Conservation (phyloP, 2,888 invertebrate species). For the Andrena bicolor region DNA sequence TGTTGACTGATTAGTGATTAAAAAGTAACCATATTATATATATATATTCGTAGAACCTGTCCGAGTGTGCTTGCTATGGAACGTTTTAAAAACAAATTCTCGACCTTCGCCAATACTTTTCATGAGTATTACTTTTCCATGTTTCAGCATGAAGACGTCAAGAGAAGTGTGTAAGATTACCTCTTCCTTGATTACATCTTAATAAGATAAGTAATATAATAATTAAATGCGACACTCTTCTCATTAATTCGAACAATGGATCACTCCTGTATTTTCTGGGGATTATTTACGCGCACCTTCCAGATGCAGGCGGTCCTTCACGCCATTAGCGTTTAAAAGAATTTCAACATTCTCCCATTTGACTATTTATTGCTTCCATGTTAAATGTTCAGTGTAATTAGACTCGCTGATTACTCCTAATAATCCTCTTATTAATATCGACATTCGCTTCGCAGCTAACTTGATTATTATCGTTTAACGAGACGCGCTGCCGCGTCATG, state of each 20-base stretch:
- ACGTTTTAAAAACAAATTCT: constrained; percentile 30
- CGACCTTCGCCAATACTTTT: constrained; percentile 49
- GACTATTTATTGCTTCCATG: constrained; percentile 74
- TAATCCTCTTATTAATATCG: constrained; percentile 65
- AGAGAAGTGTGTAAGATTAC: constrained; percentile 68
- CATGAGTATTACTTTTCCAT: constrained; percentile 56
- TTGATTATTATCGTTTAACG: constrained; percentile 63
- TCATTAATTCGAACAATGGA: constrained; percentile 44
- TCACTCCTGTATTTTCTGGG: constrained; percentile 39
- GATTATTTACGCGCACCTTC: constrained; percentile 41
- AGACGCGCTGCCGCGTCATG: constrained; percentile 40
- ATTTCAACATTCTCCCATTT: constrained; percentile 64
- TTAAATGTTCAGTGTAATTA: constrained; percentile 70
- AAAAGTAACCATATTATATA: constrained; percentile 23
- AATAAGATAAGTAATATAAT: constrained; percentile 58
- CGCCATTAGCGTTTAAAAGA: constrained; percentile 52
- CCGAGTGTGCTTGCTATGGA: constrained; percentile 49
- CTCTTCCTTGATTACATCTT: constrained; percentile 70
- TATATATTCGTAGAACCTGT: constrained; percentile 20
- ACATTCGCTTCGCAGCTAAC: constrained; percentile 55
- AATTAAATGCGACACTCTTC: constrained; percentile 45
- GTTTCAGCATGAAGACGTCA: constrained; percentile 73
- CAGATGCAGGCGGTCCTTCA: constrained; percentile 43
- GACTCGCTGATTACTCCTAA: constrained; percentile 61
- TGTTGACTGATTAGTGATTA: constrained; percentile 61